Base-by-base conservation (phyloP, 1,140 invertebrate genomes). In the Panulirus ornatus region DNA sequence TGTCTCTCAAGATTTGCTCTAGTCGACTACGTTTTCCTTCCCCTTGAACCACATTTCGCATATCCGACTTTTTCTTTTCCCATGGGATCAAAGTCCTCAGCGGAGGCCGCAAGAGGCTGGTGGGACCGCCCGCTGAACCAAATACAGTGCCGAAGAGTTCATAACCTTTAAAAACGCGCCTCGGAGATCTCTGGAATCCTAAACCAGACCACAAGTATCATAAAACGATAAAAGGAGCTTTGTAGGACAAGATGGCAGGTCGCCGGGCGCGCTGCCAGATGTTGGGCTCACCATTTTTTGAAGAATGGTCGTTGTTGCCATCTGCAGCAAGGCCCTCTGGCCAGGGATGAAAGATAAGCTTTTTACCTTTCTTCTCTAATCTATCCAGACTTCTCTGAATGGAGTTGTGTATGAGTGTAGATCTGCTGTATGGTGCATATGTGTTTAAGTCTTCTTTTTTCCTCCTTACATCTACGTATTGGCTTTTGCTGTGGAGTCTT, bases 181-280 rank as follows among this genome's bases (percentile, higher is more conserved):
- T 51, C 78, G 22, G 30, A 58, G 79, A 71, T 47, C 34, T 22
- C 66, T 42, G 11, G n/a, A 66, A 89, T 47, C 87, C 63, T 70
- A 70, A 83, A 73, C 79, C 63, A 82, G 66, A 40, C 87, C 87
- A 54, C 87, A 83, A 73, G 87, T 83, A 66, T 82, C 87, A 81
- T 89, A 89, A 89, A 89, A 30, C 76, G 78, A 83, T 89, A 89
- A 89, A 89, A 40, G 87, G 44, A 58, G 27, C 70, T 73, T 19
- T 75, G 87, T 89, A 58, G 79, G 79, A 89, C 87, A 89, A 47
- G 87, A 66, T 82, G 87, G 78, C 63, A 42, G 16, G 70, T 36
- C 3, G 75, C 22, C 44, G 27, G 34, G 79, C 1, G 19, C 16
- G 76, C 27, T 81, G 78, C n/a, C 79, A 82, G 79, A 82, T n/a